These are phyloP conservation scores for Drosophila buzzatii DNA, from an alignment of 2,888 invertebrate species.

Conservation along the genomic window DNA sequence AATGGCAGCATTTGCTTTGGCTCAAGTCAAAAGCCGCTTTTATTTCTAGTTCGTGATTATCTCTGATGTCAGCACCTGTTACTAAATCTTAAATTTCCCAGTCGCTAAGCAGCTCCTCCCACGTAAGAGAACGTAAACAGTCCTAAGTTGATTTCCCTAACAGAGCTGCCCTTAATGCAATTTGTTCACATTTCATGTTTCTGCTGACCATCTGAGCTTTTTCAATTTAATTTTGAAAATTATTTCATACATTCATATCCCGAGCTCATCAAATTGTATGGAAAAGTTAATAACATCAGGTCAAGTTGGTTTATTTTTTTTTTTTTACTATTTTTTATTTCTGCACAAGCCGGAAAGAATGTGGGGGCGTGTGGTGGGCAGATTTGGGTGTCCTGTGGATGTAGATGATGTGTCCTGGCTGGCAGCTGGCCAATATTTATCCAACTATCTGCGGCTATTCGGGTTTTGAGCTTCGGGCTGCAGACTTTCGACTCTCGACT, in stretches of 20 bases:
- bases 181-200: constrained; percentile 2
- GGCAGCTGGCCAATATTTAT: constrained; percentile 63
- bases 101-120: background rate
- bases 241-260: constrained; percentile 51
- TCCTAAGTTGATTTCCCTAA: background rate
- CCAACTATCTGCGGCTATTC: constrained; percentile 59
- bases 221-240: constrained; percentile 56
- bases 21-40: constrained; percentile 9
- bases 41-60: constrained; percentile 13
- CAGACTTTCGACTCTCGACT: constrained; percentile 5
- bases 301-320: constrained; percentile 27
- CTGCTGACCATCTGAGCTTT: constrained; percentile 3
- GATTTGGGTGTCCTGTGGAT: constrained; percentile 6
- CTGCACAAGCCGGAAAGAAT: constrained; percentile 48
- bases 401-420: constrained; percentile 50
- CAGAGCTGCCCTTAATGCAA: constrained; percentile 25
- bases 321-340: constrained; percentile 7
- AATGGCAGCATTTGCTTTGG: constrained; percentile 9
- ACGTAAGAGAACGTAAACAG: background rate
- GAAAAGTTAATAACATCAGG: constrained; percentile 66
- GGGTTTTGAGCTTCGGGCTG: constrained; percentile 29
- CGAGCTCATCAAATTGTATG: constrained; percentile 50
- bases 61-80: constrained; percentile 9
- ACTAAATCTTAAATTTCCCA: constrained; percentile 10
- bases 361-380: background rate